phyloP scores from a whole-genome alignment of 2,888 invertebrate genomes.

The Pammene aurita region DNA sequence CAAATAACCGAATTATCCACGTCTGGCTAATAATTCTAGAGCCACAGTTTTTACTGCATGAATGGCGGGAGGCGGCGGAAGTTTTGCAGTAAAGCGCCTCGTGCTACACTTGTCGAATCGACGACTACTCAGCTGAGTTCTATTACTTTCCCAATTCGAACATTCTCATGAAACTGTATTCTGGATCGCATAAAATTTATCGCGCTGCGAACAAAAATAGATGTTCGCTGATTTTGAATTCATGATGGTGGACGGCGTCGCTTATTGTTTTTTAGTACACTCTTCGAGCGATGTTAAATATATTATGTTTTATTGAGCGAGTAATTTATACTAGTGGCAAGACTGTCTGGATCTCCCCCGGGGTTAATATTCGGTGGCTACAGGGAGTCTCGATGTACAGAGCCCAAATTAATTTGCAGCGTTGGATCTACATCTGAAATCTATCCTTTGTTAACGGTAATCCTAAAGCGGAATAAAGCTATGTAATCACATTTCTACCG shows the following conservation, averaged over 20 bases:
- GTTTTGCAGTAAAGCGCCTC: conserved; percentile 52
- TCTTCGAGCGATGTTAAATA: conserved; percentile 27
- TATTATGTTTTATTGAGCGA: conserved; percentile 34
- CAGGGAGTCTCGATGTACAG: conserved; percentile 16
- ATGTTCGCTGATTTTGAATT: conserved; percentile 48
- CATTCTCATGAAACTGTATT: conserved; percentile 52
- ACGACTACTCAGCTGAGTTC: conserved; percentile 48
- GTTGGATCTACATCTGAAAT: conserved; percentile 4
- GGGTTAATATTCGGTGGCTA: conserved; percentile 15
- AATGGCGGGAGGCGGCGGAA: conserved; percentile 46
- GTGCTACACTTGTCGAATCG: conserved; percentile 51
- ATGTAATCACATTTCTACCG: conserved; percentile 10
- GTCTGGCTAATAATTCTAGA: conserved; percentile 45
- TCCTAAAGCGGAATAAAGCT: conserved; percentile 13
- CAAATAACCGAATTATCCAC: conserved; percentile 45
- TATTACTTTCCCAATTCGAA: conserved; percentile 49
- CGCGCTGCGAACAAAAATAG: conserved; percentile 53
- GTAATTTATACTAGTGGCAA: conserved; percentile 12
- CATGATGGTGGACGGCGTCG: conserved; percentile 40
- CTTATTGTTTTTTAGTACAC: conserved; percentile 35
- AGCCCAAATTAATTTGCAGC: conserved; percentile 18
- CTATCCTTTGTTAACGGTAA: conserved; percentile 14
- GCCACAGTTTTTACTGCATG: conserved; percentile 50
- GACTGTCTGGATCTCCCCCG: conserved; percentile 18
- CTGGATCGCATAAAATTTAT: conserved; percentile 56